Base-by-base conservation (phyloP, 2,888 invertebrate species). In the Macroteleia sp. region DNA sequence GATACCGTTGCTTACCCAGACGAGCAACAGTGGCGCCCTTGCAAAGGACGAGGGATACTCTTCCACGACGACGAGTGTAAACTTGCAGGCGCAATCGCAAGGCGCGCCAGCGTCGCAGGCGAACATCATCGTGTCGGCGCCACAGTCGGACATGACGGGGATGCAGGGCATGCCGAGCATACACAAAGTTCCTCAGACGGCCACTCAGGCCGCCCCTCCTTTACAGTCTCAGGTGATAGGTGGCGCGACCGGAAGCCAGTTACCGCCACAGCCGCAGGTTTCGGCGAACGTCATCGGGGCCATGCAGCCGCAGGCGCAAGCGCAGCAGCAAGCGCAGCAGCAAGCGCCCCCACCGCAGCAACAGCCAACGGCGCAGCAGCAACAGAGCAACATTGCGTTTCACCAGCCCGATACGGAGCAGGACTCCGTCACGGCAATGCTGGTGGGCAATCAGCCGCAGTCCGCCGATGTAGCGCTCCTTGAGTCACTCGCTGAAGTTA, bases 1-100 rank as follows among this genome's bases (percentile, higher is more conserved):
- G 82, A 93, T 94, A 81, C 93, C 94, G 83, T 92, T 94, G 91
- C 93, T 94, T 92, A 88, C 93, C 19, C 92, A 93, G 62, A 88
- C 92, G 76, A 87, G 82, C 69, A 87, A 81, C 70, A 85, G 85
- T 67, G 81, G 86, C 25, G 54, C 87, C 30, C 89, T 87, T 66
- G 71, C 84, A 5, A 83, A 86, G 54, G 88, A 89, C 44, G 90
- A 90, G 22, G 86, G 64, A 10, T 75, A 75, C 28, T 57, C 76
- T 36, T 83, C 66, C 41, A 44, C 87, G 10, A 74, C 85, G 14
- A 80, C 88, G 74, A 28, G 39, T 17, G 39, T 62, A 1, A 28
- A 19, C 9, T 14, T 46, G 16, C 89, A 85, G 36, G 64, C 87
- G 6, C 67, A 82, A 34, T 85, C 85, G 71, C 76, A 84, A 16